These are phyloP conservation scores for Oophaga pumilio DNA, from an alignment of 2,113 vertebrate genomes.

Conservation along the genomic window DNA sequence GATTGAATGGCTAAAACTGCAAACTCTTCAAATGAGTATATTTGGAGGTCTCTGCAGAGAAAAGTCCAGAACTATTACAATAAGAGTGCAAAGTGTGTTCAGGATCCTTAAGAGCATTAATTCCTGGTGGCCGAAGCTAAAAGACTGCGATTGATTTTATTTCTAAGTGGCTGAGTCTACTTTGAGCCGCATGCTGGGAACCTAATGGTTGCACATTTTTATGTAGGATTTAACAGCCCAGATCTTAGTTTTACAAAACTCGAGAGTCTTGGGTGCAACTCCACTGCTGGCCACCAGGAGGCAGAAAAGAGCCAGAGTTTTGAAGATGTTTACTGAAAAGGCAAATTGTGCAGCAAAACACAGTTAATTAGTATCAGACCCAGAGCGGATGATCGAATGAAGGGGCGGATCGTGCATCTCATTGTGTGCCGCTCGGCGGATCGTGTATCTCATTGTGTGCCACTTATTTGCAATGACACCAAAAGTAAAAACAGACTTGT, in stretches of 20 bases:
- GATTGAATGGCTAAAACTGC: no score
- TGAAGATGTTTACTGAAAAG: not conserved
- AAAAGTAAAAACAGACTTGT: not conserved
- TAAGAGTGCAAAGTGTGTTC: not conserved
- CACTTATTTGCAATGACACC: not conserved
- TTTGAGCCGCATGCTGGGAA: constrained; percentile 5
- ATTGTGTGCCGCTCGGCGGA: not conserved
- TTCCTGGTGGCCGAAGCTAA: not conserved
- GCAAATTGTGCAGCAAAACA: not conserved
- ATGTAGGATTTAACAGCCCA: not conserved
- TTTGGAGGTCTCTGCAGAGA: not conserved
- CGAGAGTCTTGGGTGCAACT: not conserved
- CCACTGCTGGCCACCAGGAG: not conserved
- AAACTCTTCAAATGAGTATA: no score
- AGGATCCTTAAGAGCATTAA: not conserved
- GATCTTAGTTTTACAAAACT: not conserved
- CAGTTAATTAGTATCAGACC: not conserved
- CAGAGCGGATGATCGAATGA: not conserved
- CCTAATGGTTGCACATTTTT: not conserved
- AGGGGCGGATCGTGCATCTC: not conserved
- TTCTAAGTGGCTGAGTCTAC: not conserved
- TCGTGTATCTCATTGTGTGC: not conserved
- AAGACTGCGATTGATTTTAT: not conserved
- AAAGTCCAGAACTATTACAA: not conserved
- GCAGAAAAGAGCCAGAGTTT: not conserved